phyloP scores from a whole-genome alignment of 2,797 vertebrate species.

The Gallinago solitaria region DNA sequence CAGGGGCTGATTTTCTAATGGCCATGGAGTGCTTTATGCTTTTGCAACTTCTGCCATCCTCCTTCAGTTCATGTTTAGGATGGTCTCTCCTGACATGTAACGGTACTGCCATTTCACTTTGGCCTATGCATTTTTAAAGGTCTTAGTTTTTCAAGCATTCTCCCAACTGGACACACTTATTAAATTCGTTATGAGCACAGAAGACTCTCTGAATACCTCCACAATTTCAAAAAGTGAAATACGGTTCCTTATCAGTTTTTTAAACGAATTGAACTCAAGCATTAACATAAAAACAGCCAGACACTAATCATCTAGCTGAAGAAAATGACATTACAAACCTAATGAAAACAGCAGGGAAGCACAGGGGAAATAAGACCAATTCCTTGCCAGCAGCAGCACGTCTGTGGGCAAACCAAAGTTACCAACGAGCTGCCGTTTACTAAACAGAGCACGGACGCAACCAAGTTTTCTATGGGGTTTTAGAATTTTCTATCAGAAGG shows the following conservation, averaged over 20 bases:
- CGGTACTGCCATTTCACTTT: background rate
- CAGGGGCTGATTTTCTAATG: background rate
- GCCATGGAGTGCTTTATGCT: background rate
- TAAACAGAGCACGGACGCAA: background rate
- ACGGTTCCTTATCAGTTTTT: conserved; percentile 40
- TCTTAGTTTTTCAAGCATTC: background rate
- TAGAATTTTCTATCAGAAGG: background rate
- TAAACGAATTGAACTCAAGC: conserved; percentile 42
- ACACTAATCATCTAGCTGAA: conserved; percentile 49
- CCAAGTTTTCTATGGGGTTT: background rate
- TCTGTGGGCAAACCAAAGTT: background rate
- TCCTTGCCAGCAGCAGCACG: background rate
- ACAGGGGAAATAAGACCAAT: conserved; percentile 11
- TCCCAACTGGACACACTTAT: background rate
- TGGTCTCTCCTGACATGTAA: background rate
- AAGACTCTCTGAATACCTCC: conserved; percentile 18
- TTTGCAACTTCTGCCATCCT: background rate
- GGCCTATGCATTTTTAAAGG: background rate
- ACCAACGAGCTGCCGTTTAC: background rate
- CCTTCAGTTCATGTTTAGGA: accelerated
- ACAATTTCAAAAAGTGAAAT: conserved; percentile 36
- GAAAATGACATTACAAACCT: conserved; percentile 45
- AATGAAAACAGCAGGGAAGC: conserved; percentile 52
- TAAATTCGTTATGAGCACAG: background rate
- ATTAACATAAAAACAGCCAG: conserved; percentile 64